Evolutionary conservation across 2,113 vertebrate species (phyloP), one percentile per base, ranked within the genome.

Genomic region (Cynopterus brachyotis): DNA sequence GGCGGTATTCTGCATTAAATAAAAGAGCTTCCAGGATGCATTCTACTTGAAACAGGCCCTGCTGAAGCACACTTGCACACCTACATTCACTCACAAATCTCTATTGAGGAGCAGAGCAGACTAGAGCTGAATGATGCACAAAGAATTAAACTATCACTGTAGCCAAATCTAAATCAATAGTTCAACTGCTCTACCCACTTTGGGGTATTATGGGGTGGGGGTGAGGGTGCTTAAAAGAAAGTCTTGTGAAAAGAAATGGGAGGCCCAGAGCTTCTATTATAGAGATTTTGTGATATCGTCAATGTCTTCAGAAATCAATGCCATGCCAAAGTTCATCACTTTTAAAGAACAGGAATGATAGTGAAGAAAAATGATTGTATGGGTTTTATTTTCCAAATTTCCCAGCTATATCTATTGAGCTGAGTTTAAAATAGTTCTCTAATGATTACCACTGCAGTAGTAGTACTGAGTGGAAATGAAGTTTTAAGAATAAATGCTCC

Each of bases 341-440:
- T 97, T 89, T 89, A 95, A 93, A 79, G 20, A 87, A 67, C 0
- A 80, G 30, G 2, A 91, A 82, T 78, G 37, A 89, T 22, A 93
- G 22, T 89, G 15, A 75, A 81, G 26, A 16, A 5, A 81, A 93
- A 86, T n/a, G 5, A 4, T n/a, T 62, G 3, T 20, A 59, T 59
- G 2, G 12, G 2, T 17, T 16, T 28, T 72, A 45, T 59, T 67
- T 94, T 91, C 62, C 20, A 60, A 66, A 60, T 28, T 85, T 67
- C 37, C 6, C 24, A 47, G 30, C 9, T 5, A 40, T 28, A 57
- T 59, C 24, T 75, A 62, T 88, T 35, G 24, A 80, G 37, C 40
- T 83, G 42, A 90, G 60, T 79, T 96, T 86, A 62, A 93, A 88
- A 82, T 24, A 76, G 5, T 16, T 72, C 28, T 78, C 26, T 55